phyloP scores from a whole-genome alignment of 2,888 invertebrate species.

The Baronia brevicornis region DNA sequence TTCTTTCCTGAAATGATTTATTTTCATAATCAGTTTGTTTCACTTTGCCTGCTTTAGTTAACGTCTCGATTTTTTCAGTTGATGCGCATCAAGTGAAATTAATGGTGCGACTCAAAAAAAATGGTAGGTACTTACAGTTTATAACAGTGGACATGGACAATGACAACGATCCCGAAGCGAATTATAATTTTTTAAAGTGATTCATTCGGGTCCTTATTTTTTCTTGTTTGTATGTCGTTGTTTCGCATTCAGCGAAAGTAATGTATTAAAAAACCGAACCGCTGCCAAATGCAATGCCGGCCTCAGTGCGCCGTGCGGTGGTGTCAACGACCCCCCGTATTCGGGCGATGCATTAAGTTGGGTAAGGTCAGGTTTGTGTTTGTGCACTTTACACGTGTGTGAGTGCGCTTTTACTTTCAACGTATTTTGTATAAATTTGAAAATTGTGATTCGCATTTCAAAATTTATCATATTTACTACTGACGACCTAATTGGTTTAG shows the following conservation, averaged over 20 bases:
- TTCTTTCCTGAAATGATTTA: too few relatives aligned
- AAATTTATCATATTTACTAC: conserved; percentile 1
- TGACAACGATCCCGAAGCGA: too few relatives aligned
- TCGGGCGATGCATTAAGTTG: conserved; percentile 62
- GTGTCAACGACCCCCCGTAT: conserved; percentile 59
- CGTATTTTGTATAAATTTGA: conserved; percentile 21
- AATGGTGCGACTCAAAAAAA: too few relatives aligned
- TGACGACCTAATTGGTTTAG: conserved; percentile 9
- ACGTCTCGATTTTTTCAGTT: too few relatives aligned
- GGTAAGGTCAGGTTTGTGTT: conserved; percentile 64
- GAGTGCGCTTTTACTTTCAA: conserved; percentile 63
- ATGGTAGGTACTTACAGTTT: too few relatives aligned
- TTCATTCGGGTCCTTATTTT: too few relatives aligned
- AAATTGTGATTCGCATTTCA: conserved; percentile 8
- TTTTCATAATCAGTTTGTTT: too few relatives aligned
- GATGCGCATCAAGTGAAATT: too few relatives aligned
- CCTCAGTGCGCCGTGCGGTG: conserved; percentile 41
- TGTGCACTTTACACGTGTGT: conserved; percentile 30
- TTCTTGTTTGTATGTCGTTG: too few relatives aligned
- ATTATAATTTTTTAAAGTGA: too few relatives aligned
- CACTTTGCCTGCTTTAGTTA: too few relatives aligned
- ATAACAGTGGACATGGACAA: too few relatives aligned
- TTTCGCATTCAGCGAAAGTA: conserved; percentile 54
- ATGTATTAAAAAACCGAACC: conserved; percentile 39
- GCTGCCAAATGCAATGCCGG: conserved; percentile 60